A percentile compares a stretch with the other conserved stretches of the same genome.
phyloP scores from a whole-genome alignment of 2,888 invertebrate genomes.

The Drosophila macrospina region DNA sequence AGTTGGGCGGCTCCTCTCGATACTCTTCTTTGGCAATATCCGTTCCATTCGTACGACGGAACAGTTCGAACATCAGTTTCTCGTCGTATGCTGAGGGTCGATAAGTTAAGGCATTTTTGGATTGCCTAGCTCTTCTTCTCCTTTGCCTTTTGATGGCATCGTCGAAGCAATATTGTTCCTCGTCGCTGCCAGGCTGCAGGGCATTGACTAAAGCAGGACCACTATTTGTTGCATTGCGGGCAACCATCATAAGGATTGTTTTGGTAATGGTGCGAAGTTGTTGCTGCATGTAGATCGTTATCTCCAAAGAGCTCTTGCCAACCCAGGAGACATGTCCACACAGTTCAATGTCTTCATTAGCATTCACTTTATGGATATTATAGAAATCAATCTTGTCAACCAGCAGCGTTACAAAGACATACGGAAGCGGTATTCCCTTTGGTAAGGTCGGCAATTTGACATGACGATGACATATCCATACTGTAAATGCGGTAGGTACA shows the following conservation, averaged over 20 bases:
- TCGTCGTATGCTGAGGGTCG: slow-evolving; percentile 89
- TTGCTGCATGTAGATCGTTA: slow-evolving; percentile 89
- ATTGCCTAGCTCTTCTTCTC: slow-evolving; percentile 80
- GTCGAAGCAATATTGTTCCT: slow-evolving; percentile 87
- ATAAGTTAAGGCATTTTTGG: slow-evolving; percentile 84
- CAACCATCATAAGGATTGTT: slow-evolving; percentile 90
- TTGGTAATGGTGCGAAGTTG: slow-evolving; percentile 86
- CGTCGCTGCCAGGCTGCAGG: slow-evolving; percentile 86
- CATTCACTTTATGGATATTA: slow-evolving; percentile 76
- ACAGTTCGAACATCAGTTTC: slow-evolving; percentile 88
- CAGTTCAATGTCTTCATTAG: slow-evolving; percentile 88
- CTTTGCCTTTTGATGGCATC: slow-evolving; percentile 87
- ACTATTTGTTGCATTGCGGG: slow-evolving; percentile 88
- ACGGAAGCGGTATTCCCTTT: slow-evolving; percentile 86
- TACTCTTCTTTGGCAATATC: slow-evolving; percentile 83
- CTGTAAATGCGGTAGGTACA: slow-evolving; percentile 81
- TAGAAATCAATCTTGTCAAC: slow-evolving; percentile 89
- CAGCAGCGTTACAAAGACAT: slow-evolving; percentile 90
- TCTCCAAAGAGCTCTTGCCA: slow-evolving; percentile 90
- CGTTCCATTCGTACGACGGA: slow-evolving; percentile 87
- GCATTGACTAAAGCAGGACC: slow-evolving; percentile 87
- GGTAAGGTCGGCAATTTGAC: slow-evolving; percentile 87
- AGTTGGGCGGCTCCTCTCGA: slow-evolving; percentile 85
- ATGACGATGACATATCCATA: slow-evolving; percentile 90
- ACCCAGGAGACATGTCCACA: slow-evolving; percentile 91